A percentile compares a stretch with the other conserved stretches of the same genome.
These are phyloP conservation scores for Pelmatolapia mariae DNA, from an alignment of 2,113 vertebrate genomes.

Conservation along the genomic window DNA sequence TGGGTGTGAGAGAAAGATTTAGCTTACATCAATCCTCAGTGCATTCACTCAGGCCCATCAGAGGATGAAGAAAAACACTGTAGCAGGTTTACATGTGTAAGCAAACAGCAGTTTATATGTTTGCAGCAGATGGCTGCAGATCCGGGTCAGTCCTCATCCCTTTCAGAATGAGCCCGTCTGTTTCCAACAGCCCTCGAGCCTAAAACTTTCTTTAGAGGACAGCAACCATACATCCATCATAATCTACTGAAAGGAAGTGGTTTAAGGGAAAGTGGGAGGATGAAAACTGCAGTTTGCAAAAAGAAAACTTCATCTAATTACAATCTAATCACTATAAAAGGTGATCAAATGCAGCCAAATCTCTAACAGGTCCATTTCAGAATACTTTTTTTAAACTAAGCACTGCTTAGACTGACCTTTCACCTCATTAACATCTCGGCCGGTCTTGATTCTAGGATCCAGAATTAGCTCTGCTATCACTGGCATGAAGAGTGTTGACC, in stretches of 20 bases:
- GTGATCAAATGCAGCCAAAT: neutral
- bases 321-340: neutral
- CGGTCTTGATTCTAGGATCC: constrained; percentile 36
- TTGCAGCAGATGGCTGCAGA: neutral
- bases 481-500: constrained; percentile 44
- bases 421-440: constrained; percentile 14
- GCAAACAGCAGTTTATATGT: neutral
- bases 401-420: neutral
- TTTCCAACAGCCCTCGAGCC: neutral
- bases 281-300: neutral
- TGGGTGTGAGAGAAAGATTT: neutral
- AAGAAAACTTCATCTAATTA: neutral
- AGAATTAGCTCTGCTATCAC: constrained; percentile 63
- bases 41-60: neutral
- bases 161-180: neutral
- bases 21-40: neutral
- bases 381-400: neutral
- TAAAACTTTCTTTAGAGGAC: neutral
- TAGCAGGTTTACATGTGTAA: neutral
- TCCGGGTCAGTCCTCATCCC: neutral
- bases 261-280: fast-evolving
- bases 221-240: neutral
- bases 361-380: neutral
- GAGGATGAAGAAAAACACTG: neutral
- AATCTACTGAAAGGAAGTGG: neutral